Evolutionary conservation across 2,113 vertebrate species (phyloP).

Genomic region (Sinocyclocheilus anophthalmus): DNA sequence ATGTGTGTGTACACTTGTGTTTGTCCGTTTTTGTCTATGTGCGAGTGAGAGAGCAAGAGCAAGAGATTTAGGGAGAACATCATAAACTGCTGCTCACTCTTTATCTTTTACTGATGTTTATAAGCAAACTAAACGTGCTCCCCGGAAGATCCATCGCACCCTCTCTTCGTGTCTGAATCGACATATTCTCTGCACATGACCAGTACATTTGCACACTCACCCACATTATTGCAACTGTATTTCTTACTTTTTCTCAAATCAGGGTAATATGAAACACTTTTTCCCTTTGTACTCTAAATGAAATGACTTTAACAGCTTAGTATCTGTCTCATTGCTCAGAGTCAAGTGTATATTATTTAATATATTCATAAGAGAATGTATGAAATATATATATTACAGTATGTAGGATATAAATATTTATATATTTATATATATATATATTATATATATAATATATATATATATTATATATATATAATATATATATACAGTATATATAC

Average conservation of each 20-base stretch:
- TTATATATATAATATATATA: too few species aligned
- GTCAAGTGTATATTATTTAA: not conserved
- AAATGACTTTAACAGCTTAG: not conserved
- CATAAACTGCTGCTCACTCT: slow-evolving; percentile 65
- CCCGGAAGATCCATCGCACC: slow-evolving; percentile 49
- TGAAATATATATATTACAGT: too few species aligned
- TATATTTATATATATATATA: not conserved
- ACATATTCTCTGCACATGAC: not conserved
- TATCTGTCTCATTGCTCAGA: not conserved
- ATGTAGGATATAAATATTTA: too few species aligned
- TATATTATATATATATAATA: not conserved
- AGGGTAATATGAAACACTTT: not conserved
- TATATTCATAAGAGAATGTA: not conserved
- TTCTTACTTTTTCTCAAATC: not conserved
- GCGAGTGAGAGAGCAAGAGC: slow-evolving; percentile 39
- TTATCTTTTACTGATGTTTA: slow-evolving; percentile 71
- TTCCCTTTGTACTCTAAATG: not conserved
- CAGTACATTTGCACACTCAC: not conserved
- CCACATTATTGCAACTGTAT: not conserved
- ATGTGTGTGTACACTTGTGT: slow-evolving; percentile 53
- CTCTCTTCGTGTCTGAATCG: not conserved
- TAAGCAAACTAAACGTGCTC: slow-evolving; percentile 62
- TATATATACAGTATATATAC: not conserved
- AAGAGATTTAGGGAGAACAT: slow-evolving; percentile 55
- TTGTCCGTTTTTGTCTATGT: slow-evolving; percentile 42